Conservation (phyloP, 2,797 vertebrate genomes). For the Hydrocynus forskahlii region DNA sequence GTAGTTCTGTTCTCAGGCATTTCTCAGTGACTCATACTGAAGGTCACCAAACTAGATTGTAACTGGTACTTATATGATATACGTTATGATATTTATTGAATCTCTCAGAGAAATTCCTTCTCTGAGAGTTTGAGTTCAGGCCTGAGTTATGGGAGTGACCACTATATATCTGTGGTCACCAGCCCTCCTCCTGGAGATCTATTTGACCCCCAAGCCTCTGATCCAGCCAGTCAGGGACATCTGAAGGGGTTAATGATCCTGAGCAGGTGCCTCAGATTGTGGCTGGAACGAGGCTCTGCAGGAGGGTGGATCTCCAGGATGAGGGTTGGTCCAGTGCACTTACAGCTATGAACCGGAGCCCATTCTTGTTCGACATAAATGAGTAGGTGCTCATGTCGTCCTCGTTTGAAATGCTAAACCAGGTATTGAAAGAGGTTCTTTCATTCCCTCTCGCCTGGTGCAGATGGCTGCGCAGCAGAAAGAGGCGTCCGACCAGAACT, state of each 20-base stretch:
- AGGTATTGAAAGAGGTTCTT: neutral
- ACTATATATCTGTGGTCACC: too few species aligned
- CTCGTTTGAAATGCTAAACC: conserved; percentile 17
- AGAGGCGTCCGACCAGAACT: conserved; percentile 87
- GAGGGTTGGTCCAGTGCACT: neutral
- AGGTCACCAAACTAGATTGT: too few species aligned
- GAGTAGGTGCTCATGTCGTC: neutral
- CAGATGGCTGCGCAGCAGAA: conserved; percentile 86
- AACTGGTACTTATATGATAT: neutral
- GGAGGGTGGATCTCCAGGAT: too few species aligned
- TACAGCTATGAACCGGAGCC: neutral
- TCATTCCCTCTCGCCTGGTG: neutral
- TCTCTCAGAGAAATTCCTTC: neutral
- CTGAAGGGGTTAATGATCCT: too few species aligned
- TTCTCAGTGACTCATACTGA: too few species aligned
- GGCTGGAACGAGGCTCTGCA: too few species aligned
- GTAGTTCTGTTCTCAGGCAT: too few species aligned
- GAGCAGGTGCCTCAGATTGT: too few species aligned
- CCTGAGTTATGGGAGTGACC: neutral
- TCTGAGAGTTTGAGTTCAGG: neutral
- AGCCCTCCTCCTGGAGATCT: too few species aligned
- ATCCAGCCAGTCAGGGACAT: too few species aligned
- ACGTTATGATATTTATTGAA: neutral
- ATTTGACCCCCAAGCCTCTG: too few species aligned
- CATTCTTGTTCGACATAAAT: conserved; percentile 7